Conservation (phyloP, 2,888 invertebrate species). For the Lithophane socia region DNA sequence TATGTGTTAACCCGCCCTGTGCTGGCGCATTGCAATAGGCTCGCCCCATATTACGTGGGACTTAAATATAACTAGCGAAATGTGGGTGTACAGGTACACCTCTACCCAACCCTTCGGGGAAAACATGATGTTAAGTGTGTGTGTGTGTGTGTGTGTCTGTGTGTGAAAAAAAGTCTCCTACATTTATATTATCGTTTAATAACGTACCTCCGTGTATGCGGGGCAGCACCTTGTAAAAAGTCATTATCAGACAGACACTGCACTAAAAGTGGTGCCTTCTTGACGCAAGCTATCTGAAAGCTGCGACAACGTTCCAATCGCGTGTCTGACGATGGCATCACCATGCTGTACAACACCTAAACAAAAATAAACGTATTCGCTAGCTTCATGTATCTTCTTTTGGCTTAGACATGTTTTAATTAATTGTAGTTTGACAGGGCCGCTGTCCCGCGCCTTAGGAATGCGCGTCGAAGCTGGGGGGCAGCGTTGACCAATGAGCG, state of each 20-base stretch:
- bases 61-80: neutral
- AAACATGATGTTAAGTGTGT: neutral
- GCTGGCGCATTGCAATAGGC: neutral
- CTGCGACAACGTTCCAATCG: constrained; percentile 92
- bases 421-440: no score
- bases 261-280: constrained; percentile 88
- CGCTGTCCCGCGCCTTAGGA: no score
- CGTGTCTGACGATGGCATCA: constrained; percentile 97
- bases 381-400: constrained; percentile 10
- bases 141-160: no score
- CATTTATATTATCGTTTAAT: neutral
- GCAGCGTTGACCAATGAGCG: no score
- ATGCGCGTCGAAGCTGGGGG: no score
- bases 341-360: constrained; percentile 95
- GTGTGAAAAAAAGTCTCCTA: neutral
- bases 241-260: constrained; percentile 87
- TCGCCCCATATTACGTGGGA: neutral
- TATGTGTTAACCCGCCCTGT: neutral
- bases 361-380: constrained; percentile 38
- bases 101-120: neutral
- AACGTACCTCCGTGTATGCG: constrained; percentile 86
- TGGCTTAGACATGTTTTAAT: neutral
- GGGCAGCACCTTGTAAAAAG: constrained; percentile 86
- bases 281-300: constrained; percentile 91
- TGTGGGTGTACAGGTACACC: neutral